phyloP scores from a whole-genome alignment of 2,888 invertebrate species.

The Hofmannophila pseudospretella region DNA sequence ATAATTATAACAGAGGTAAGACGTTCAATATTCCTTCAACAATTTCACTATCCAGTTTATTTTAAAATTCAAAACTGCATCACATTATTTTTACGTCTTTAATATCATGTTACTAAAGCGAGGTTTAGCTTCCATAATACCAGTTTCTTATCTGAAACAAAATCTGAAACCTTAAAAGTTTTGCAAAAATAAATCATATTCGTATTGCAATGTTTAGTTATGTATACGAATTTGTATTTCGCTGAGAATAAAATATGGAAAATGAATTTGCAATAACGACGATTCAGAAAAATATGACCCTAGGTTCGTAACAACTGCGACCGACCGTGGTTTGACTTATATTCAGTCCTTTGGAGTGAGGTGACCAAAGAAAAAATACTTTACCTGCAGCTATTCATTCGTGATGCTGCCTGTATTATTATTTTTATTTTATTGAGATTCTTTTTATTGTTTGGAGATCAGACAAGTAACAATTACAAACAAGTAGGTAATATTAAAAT shows the following conservation, averaged over 20 bases:
- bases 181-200: conserved; percentile 6
- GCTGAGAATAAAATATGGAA: conserved; percentile 5
- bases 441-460: too few species aligned
- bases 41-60: neutral
- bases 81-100: neutral
- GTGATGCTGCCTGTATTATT: too few species aligned
- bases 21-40: too few species aligned
- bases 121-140: conserved; percentile 2
- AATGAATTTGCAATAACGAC: conserved; percentile 9
- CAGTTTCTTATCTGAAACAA: conserved; percentile 21
- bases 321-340: neutral
- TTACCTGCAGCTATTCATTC: too few species aligned
- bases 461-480: too few species aligned
- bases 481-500: too few species aligned
- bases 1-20: too few species aligned
- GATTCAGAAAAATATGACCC: neutral
- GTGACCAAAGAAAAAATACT: too few species aligned
- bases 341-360: too few species aligned
- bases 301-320: neutral
- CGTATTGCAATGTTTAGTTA: too few species aligned
- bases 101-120: neutral
- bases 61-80: neutral
- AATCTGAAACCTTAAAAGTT: conserved; percentile 17
- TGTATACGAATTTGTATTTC: conserved; percentile 6
- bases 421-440: too few species aligned